Base-by-base conservation (phyloP, 2,113 vertebrate genomes). In the Climacteris rufus region DNA sequence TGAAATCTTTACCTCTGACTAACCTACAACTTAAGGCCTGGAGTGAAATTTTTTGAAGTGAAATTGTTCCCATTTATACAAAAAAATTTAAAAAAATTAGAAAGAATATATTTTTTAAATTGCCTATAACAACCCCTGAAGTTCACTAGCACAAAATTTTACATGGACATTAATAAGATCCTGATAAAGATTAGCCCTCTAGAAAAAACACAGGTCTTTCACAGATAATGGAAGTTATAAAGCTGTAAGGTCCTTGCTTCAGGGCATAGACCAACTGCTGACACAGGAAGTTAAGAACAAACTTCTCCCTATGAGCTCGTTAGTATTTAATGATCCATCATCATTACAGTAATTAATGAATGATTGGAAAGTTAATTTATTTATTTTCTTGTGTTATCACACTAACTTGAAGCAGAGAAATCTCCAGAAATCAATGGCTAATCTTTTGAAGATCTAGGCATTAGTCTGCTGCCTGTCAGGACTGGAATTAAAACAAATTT, bases 291-390 rank as follows among this genome's bases (percentile, higher is more conserved):
- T 44, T 52, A 80, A 49, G 52, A 91, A 64, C 20, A 77, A 95
- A 66, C 31, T 89, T 22, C 22, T 72, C 44, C 27, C 5, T n/a
- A 6, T 60, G 16, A 81, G 21, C 21, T 52, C 11, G 52, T 70
- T 63, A 53, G 71, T 81, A 54, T 77, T 81, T 79, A 91, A 84
- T 0, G 5, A 54, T 22, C 16, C 35, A 59, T 13, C 21, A 63
- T 56, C 16, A 70, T 70, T 90, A 86, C 49, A 66, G 44, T 64
- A 96, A 77, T 80, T 74, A 94, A 91, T 54, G 33, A 86, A 42
- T 83, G 11, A 81, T 14, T 81, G 16, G 31, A 66, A 87, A 81
- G 25, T 37, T 70, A 45, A 65, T 86, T 49, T 77, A 35, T 80
- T 49, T 89, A 6, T 89, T 91, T 91, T 83, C 37, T 71, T 89